Conservation (phyloP, 2,888 invertebrate genomes). For the Microctonus hyperodae region DNA sequence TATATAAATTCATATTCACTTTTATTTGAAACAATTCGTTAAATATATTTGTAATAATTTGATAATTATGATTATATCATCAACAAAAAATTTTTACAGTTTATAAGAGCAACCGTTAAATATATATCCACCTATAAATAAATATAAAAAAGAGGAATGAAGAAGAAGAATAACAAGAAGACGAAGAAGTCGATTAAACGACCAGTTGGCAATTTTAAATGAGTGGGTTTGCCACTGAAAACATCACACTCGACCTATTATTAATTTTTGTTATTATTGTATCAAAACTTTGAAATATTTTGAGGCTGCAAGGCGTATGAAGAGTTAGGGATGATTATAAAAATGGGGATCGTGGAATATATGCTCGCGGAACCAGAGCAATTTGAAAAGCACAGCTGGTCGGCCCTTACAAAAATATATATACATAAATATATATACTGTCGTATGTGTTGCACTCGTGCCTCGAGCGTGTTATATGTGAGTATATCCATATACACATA, state of each 20-base stretch:
- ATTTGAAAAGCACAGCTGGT: constrained; percentile 23
- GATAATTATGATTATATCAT: not conserved
- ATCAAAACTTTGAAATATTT: constrained; percentile 12
- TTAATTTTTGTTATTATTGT: constrained; percentile 8
- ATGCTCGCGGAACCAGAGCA: not conserved
- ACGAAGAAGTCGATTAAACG: not conserved
- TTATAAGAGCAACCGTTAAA: too few species aligned
- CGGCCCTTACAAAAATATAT: not conserved
- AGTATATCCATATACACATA: not conserved
- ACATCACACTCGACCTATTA: not conserved
- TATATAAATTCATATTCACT: too few species aligned
- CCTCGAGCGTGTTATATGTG: not conserved
- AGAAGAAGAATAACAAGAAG: not conserved
- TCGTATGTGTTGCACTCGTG: not conserved
- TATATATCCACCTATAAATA: not conserved
- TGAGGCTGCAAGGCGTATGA: not conserved
- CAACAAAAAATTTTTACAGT: not conserved
- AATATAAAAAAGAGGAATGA: not conserved
- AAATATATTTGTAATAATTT: not conserved
- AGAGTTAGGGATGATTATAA: not conserved
- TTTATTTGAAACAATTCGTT: too few species aligned
- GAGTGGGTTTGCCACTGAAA: not conserved
- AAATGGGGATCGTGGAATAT: not conserved
- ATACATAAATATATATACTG: not conserved
- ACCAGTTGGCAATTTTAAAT: constrained; percentile 1